Conservation (phyloP, 1,140 invertebrate species). For the Drosophila arizonae region DNA sequence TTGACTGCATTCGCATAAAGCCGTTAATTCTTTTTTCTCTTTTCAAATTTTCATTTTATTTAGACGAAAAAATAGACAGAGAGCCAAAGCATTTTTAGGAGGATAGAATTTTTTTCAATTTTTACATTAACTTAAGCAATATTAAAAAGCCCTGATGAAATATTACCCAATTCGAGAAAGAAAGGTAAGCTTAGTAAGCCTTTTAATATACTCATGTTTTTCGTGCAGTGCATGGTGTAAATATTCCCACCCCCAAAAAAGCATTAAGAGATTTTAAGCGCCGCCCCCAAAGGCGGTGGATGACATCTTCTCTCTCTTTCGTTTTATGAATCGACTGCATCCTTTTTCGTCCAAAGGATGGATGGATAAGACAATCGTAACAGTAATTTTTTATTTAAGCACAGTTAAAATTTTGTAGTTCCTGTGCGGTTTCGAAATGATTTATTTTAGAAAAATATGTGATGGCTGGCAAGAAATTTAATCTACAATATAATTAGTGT, state of each 20-base stretch:
- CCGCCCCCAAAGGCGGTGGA: constrained; percentile 63
- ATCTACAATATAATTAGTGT: constrained; percentile 36
- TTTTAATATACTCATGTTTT: constrained; percentile 3
- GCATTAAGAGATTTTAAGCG: constrained; percentile 43
- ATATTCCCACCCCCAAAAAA: constrained; percentile 61
- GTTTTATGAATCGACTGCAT: constrained; percentile 55
- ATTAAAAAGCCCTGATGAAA: no score
- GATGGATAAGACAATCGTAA: constrained; percentile 61
- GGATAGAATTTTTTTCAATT: no score
- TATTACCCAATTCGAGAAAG: no score
- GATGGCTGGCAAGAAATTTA: constrained; percentile 36
- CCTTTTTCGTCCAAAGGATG: constrained; percentile 64
- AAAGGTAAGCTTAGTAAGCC: no score
- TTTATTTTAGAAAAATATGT: constrained; percentile 63
- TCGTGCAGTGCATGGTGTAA: constrained; percentile 39
- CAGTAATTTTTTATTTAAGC: constrained; percentile 76
- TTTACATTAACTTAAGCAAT: no score
- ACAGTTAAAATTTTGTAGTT: constrained; percentile 66
- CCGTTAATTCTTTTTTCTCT: no score
- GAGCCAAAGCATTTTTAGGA: no score
- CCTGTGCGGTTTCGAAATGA: constrained; percentile 50
- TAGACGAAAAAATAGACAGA: no score
- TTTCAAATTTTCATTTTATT: no score
- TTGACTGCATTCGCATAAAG: no score
- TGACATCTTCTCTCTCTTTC: constrained; percentile 67